These are phyloP conservation scores for Agriopis aurantiaria DNA, from an alignment of 2,888 invertebrate species.

Conservation along the genomic window DNA sequence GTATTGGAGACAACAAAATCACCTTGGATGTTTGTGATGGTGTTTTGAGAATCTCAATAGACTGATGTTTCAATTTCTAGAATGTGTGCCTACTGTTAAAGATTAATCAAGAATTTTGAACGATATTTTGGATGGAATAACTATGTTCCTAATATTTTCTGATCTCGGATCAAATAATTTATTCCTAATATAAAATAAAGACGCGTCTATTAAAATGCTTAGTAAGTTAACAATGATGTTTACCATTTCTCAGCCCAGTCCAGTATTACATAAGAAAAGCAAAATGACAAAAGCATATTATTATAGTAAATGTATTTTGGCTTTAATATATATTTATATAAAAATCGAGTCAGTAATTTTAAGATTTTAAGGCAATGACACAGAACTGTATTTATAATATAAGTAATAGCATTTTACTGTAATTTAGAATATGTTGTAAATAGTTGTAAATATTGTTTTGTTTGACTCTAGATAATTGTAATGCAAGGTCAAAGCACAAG, in stretches of 20 bases:
- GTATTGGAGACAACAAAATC: conserved; percentile 35
- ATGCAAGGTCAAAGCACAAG: conserved; percentile 22
- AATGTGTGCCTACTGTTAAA: conserved; percentile 41
- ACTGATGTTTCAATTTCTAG: conserved; percentile 43
- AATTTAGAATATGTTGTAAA: conserved; percentile 35
- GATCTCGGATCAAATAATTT: conserved; percentile 54
- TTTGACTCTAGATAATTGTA: conserved; percentile 27
- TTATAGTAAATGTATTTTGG: conserved; percentile 57
- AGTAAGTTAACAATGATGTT: conserved; percentile 47
- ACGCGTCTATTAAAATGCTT: neutral
- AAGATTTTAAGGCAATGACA: conserved; percentile 53
- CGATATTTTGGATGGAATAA: conserved; percentile 13
- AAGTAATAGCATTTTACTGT: conserved; percentile 47
- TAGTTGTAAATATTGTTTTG: conserved; percentile 42
- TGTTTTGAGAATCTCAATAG: conserved; percentile 47
- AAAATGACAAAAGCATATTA: conserved; percentile 45
- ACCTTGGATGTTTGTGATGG: conserved; percentile 31
- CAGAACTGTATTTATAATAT: conserved; percentile 56
- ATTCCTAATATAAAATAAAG: conserved; percentile 49
- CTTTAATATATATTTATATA: conserved; percentile 68
- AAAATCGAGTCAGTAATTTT: conserved; percentile 82
- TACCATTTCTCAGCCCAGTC: conserved; percentile 74
- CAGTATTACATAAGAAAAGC: conserved; percentile 67
- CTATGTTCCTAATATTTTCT: conserved; percentile 41
- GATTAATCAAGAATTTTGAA: neutral